Evolutionary conservation across 2,888 invertebrate species (phyloP), one percentile per base, ranked within the genome.

Genomic region (Adelognathus sp.): DNA sequence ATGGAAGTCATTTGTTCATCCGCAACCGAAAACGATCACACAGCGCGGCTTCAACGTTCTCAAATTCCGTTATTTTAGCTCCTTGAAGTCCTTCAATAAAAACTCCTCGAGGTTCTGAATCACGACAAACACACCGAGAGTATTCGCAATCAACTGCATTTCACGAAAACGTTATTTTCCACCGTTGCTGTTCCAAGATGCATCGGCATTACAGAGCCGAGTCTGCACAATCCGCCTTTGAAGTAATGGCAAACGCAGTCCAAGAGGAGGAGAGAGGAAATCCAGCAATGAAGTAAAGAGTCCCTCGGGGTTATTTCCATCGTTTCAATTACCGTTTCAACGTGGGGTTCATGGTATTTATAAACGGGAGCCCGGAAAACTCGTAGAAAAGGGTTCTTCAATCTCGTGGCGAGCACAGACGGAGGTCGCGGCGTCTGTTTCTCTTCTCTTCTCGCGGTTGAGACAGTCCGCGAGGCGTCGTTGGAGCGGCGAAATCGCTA

Each of bases 341-440:
- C 16, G 46, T 16, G n/a, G n/a, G n/a, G n/a, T n/a, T n/a, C 11
- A 54, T 11, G 31, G 9, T 44, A 69, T 29, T 36, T 27, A 9
- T n/a, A n/a, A n/a, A n/a, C n/a, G 5, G 58, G 46, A 76, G 39
- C 33, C 39, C 31, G 41, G 52, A 44, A 31, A 76, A 76, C 31
- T 60, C 33, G 52, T 31, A 11, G 39, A 44, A 66, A 71, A n/a
- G 41, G 50, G 54, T 76, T 66, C 64, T 76, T 71, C 52, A 52
- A 76, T 76, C 27, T 60, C 14, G 52, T 36, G 44, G 31, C 60
- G n/a, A 60, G n/a, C 18, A 33, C 50, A 31, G 24, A 11, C 39
- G 21, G 39, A 50, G 21, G 36, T 46, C 18, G 14, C 27, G 7
- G 33, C 16, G 7, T 24, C 33, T 31, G 41, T 29, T 6, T 33